Evolutionary conservation across 2,797 vertebrate genomes (phyloP), one percentile per base, ranked within the genome.

Genomic region (Tangara arthus): DNA sequence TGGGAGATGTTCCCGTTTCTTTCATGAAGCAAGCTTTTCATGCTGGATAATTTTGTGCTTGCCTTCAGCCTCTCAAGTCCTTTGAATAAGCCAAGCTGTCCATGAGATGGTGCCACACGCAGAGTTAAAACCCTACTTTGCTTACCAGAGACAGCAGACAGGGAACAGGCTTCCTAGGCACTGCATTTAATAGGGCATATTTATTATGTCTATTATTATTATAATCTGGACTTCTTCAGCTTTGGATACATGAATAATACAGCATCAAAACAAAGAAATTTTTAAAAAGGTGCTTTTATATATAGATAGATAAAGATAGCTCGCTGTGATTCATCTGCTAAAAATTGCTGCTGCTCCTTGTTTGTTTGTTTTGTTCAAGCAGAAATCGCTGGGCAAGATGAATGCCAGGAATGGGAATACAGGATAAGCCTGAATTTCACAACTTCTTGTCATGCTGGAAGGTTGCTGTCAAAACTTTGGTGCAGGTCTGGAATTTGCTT

Each of bases 271-370:
- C 26, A 35, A 24, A 57, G 76, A 82, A 11, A 18, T 32, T 85
- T 94, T 86, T 47, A 15, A 39, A 75, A 92, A 96, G 82, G 73
- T 91, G 47, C 28, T 83, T 95, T 85, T 94, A 87, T 91, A 83
- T 34, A 86, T 63, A 94, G 73, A 50, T 71, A 64, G 69, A 91
- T 93, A 95, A 96, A 96, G 82, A 96, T 93, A 95, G 91, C 83
- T 94, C 4, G 0, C 46, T 91, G 79, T 96, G 94, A 95, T 95
- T 96, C 96, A 95, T 93, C 82, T 90, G 73, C 80, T 90, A 59
- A 95, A 95, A 93, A 46, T 73, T 95, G 88, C 80, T 88, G 65
- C 82, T 76, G 47, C 35, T 93, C 34, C 47, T 71, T 93, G 87
- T 94, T 96, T 95, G 69, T 80, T 93, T 95, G 77, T 11, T 47